Base-by-base conservation (phyloP, 2,888 invertebrate genomes). In the Limenitis camilla region DNA sequence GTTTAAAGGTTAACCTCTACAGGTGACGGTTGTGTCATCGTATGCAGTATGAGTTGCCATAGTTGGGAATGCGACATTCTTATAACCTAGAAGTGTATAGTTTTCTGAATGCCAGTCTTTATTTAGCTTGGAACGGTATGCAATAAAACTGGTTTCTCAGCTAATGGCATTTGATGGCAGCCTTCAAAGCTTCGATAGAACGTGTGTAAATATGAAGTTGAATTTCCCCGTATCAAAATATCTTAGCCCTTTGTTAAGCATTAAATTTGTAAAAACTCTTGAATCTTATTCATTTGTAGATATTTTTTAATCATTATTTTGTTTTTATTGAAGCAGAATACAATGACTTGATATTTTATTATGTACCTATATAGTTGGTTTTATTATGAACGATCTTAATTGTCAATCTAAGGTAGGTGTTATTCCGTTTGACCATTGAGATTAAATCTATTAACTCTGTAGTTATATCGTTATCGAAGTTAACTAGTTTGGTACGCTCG, bases 1-100 rank as follows among this genome's bases (percentile, higher is more conserved):
- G 56, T 56, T 55, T 50, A 57, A 61, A 63, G 61, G 63, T 59
- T 55, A 53, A 30, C 41, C 42, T 41, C 27, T 10, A 54, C 58
- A 61, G 61, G 59, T 61, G 60, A 58, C 40, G 40, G 56, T 54
- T 57, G 60, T 61, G 59, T 61, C 64, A 61, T 61, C 59, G 49
- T 52, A 38, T 55, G 53, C 53, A 53, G 46, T 52, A 38, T 55
- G 53, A 52, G 52, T 46, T 55, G 42, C 59, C 49, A 42, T 55
- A 56, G 55, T 56, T 45, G 56, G 61, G 49, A 61, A 61, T 60
- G 62, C 56, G 53, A 58, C 64, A 62, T 62, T 60, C 63, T 59
- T 52, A 48, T 50, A 46, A 49, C 44, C 42, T 49, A 59, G 51
- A 46, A 46, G 42, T 44, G 41, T 47, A 50, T 46, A 44, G 31